A percentile compares a stretch with the other conserved stretches of the same genome.
These are phyloP conservation scores for Platyura marginata DNA, from an alignment of 1,140 invertebrate species.

Conservation along the genomic window DNA sequence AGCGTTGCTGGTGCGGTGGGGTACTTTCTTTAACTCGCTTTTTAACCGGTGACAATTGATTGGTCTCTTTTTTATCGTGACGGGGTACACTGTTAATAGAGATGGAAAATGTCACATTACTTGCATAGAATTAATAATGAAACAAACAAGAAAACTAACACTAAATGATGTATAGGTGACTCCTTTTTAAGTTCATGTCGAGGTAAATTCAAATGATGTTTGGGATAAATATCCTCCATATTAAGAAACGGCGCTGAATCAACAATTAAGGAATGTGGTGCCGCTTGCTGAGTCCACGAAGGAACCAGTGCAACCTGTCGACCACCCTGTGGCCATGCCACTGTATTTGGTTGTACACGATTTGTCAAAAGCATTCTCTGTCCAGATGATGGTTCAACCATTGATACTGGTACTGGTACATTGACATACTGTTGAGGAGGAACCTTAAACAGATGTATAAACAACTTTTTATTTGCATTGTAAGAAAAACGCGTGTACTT, in stretches of 20 bases:
- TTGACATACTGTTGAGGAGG: slow-evolving; percentile 68
- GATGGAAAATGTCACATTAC: neutral
- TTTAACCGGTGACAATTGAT: slow-evolving; percentile 89
- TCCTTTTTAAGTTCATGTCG: slow-evolving; percentile 25
- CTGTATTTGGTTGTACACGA: slow-evolving; percentile 46
- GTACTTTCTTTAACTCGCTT: slow-evolving; percentile 95
- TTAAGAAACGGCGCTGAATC: slow-evolving; percentile 55
- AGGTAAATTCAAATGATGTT: slow-evolving; percentile 24
- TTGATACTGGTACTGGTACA: slow-evolving; percentile 57
- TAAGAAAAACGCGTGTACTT: slow-evolving; percentile 9
- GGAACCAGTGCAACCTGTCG: slow-evolving; percentile 73
- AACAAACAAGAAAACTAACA: slow-evolving; percentile 12
- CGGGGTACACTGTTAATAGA: slow-evolving; percentile 25
- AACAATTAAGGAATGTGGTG: slow-evolving; percentile 60
- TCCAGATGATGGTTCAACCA: slow-evolving; percentile 53
- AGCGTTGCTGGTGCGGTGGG: slow-evolving; percentile 48
- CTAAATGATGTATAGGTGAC: slow-evolving; percentile 24
- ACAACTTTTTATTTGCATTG: neutral
- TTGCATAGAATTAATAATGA: neutral
- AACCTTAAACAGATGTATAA: slow-evolving; percentile 29
- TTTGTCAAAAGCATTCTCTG: slow-evolving; percentile 51
- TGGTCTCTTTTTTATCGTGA: slow-evolving; percentile 68
- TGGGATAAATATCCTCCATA: slow-evolving; percentile 30
- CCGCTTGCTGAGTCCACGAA: slow-evolving; percentile 67
- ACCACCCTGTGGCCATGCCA: slow-evolving; percentile 52